Conservation (phyloP, 2,888 invertebrate species). For the Caenorhabditis uteleia region DNA sequence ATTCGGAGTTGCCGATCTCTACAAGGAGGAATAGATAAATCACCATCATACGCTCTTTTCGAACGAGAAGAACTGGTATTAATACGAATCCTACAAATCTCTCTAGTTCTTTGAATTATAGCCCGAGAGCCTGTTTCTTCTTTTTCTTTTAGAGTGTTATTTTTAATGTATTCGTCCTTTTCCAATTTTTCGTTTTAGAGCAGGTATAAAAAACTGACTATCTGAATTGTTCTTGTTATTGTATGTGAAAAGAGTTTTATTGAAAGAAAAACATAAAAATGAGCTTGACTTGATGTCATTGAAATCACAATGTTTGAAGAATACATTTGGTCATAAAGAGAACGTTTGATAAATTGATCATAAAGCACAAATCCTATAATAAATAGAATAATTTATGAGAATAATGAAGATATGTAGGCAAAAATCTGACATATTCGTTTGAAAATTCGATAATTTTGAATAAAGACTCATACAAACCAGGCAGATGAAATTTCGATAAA, state of each 20-base stretch:
- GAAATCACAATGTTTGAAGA: constrained; percentile 34
- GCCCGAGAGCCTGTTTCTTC: constrained; percentile 13
- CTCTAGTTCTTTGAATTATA: constrained; percentile 11
- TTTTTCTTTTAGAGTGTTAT: constrained; percentile 14
- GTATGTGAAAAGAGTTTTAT: constrained; percentile 13
- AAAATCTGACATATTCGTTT: too few species aligned
- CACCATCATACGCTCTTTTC: constrained; percentile 8
- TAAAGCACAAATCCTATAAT: background rate
- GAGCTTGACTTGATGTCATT: constrained; percentile 36
- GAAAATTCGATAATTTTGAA: too few species aligned
- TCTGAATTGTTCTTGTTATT: background rate
- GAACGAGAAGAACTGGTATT: constrained; percentile 8
- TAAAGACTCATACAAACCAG: too few species aligned
- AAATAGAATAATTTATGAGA: constrained; percentile 11
- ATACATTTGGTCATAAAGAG: constrained; percentile 27
- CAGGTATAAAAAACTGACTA: constrained; percentile 22
- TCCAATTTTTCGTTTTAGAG: constrained; percentile 23
- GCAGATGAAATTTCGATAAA: constrained; percentile 1
- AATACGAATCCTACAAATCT: constrained; percentile 1
- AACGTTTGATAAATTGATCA: constrained; percentile 4
- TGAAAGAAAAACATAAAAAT: constrained; percentile 14
- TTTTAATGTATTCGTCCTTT: constrained; percentile 26
- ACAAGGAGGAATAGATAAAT: constrained; percentile 61
- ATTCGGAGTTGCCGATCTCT: constrained; percentile 67
- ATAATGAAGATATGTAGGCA: constrained; percentile 35